A percentile compares a stretch with the other conserved stretches of the same genome.
phyloP scores from a whole-genome alignment of 2,797 vertebrate species.

The Myotis planiceps region DNA sequence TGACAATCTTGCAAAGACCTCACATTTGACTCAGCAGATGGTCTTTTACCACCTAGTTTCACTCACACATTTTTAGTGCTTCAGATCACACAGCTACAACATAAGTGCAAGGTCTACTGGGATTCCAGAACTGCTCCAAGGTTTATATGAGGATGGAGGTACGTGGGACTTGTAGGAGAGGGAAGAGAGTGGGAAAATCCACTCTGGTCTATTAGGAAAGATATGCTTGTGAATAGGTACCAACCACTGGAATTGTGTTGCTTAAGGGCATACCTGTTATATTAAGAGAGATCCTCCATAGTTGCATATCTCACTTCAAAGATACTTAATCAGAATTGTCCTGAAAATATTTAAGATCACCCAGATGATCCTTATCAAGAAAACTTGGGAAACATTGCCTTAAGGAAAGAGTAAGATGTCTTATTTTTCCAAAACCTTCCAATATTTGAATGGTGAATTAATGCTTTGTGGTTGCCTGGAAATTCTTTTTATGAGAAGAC shows the following conservation, averaged over 20 bases:
- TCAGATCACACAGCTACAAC: neutral
- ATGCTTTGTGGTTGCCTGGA: neutral
- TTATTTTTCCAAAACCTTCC: neutral
- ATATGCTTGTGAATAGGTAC: neutral
- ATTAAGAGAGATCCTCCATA: neutral
- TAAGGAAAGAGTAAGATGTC: neutral
- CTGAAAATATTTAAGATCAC: neutral
- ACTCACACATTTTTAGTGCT: slow-evolving; percentile 3
- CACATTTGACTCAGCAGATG: neutral
- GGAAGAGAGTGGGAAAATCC: neutral
- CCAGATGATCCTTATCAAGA: neutral
- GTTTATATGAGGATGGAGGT: neutral
- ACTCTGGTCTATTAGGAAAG: neutral
- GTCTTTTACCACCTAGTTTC: neutral
- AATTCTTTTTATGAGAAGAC: neutral
- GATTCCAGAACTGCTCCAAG: neutral
- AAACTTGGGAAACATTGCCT: neutral
- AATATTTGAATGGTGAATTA: neutral
- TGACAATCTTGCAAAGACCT: neutral
- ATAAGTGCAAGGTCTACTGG: neutral
- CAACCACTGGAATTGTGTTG: neutral
- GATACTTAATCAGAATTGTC: neutral
- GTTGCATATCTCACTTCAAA: neutral
- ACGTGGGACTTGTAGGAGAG: neutral
- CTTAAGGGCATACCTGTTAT: neutral